These are phyloP conservation scores for Microcebus ravelobensis DNA, from an alignment of 2,113 vertebrate genomes.

Conservation along the genomic window DNA sequence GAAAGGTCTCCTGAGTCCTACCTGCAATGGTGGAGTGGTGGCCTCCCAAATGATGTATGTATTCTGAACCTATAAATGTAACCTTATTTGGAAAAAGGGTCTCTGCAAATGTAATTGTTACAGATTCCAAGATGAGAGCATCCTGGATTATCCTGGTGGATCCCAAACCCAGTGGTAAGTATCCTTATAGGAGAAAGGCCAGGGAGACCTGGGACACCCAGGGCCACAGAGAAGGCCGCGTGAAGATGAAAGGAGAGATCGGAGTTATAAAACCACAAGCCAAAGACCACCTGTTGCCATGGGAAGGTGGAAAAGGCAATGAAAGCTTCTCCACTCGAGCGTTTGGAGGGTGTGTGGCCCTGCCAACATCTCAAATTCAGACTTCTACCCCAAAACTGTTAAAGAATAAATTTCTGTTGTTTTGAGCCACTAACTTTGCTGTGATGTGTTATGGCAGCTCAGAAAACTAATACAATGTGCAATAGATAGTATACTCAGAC, in stretches of 20 bases:
- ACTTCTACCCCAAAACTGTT: neutral
- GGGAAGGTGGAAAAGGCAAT: rapidly evolving
- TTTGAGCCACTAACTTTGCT: neutral
- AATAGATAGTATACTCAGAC: neutral
- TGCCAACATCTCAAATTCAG: neutral
- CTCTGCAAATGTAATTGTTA: neutral
- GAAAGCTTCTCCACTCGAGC: rapidly evolving
- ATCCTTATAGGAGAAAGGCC: neutral
- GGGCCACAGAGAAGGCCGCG: neutral
- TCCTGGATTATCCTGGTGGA: neutral
- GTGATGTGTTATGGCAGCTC: neutral
- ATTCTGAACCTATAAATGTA: neutral
- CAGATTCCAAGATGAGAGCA: neutral
- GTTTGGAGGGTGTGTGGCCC: rapidly evolving
- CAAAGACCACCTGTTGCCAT: no score
- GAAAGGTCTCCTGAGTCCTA: rapidly evolving
- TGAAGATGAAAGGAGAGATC: neutral
- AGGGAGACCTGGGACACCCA: neutral
- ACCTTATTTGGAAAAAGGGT: neutral
- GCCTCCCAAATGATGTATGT: neutral
- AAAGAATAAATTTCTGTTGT: no score
- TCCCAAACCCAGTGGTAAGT: neutral
- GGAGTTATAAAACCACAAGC: no score
- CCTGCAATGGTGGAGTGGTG: rapidly evolving
- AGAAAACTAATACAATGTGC: neutral